These are phyloP conservation scores for Empis stercorea DNA, from an alignment of 2,888 invertebrate genomes.

Conservation along the genomic window DNA sequence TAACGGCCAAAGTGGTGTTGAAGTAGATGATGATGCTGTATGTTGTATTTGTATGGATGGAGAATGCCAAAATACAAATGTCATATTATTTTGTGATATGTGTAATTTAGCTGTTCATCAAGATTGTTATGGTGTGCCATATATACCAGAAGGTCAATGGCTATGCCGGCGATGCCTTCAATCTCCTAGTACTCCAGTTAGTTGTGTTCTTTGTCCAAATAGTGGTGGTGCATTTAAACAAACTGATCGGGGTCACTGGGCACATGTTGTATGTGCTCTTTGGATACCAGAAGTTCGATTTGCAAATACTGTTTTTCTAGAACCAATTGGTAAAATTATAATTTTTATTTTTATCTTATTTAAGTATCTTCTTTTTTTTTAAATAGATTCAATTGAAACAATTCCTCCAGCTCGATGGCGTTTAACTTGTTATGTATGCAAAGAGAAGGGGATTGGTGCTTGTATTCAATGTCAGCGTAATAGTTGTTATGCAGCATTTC, in stretches of 20 bases:
- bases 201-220: constrained; percentile 96
- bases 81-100: constrained; percentile 98
- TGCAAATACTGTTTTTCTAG: constrained; percentile 94
- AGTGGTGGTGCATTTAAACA: constrained; percentile 98
- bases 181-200: constrained; percentile 89
- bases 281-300: constrained; percentile 99
- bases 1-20: constrained; percentile 57
- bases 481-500: constrained; percentile 95
- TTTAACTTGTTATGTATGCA: constrained; percentile 94
- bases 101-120: constrained; percentile 98
- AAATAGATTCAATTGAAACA: constrained; percentile 84
- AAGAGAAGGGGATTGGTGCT: constrained; percentile 81
- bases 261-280: constrained; percentile 95
- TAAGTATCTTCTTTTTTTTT: not conserved
- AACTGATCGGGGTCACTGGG: constrained; percentile 90
- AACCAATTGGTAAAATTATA: constrained; percentile 63
- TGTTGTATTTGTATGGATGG: constrained; percentile 99
- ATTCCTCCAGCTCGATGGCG: constrained; percentile 94
- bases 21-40: constrained; percentile 94
- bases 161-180: constrained; percentile 90
- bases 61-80: constrained; percentile 96
- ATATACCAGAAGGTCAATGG: constrained; percentile 97
- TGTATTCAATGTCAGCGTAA: constrained; percentile 97
- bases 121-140: constrained; percentile 92
- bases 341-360: not conserved